Evolutionary conservation across 1,140 invertebrate species (phyloP), one percentile per base, ranked within the genome.

Genomic region (Drosophila parabipectinata): DNA sequence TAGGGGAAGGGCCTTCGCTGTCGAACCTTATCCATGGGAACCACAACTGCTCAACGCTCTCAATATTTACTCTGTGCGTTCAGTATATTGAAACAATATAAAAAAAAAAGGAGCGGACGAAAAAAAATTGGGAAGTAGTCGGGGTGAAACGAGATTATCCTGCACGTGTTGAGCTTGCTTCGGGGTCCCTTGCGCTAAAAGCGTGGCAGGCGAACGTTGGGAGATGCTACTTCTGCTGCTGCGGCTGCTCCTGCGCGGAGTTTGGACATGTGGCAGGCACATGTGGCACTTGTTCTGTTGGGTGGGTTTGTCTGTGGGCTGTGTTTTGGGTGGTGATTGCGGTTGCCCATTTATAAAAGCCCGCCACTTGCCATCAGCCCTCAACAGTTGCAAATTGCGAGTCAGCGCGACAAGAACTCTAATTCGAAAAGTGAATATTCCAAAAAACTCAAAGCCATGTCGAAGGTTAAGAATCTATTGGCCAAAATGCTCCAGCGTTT

Each of bases 1-100:
- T 69, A 69, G 66, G 66, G 59, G 76, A 59, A 78, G 55, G 52
- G 47, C 76, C 72, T 68, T 72, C 41, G 59, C 59, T 32, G 28
- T 79, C 79, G 74, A 83, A 88, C 81, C 85, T 91, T 91, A 91
- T 79, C 81, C 85, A 89, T 91, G 90, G 89, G 90, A 91, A 91
- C 84, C 82, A 91, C 90, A 91, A 91, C 89, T 91, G 89, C 89
- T 90, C 85, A 75, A 71, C 81, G 85, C 78, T 87, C 83, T 87
- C 83, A 87, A 87, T 88, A 87, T 88, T 85, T 85, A 85, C 77
- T 87, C 76, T 87, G 78, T 75, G 73, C 73, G 68, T 79, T 67
- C 67, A 61, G 66, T 77, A 77, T 80, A 87, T 88, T 87, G 77
- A 88, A 88, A 72, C 61, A 66, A 61, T 60, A 68, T 64, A 78